Conservation (phyloP, 2,888 invertebrate genomes). For the Halocaridina rubra region DNA sequence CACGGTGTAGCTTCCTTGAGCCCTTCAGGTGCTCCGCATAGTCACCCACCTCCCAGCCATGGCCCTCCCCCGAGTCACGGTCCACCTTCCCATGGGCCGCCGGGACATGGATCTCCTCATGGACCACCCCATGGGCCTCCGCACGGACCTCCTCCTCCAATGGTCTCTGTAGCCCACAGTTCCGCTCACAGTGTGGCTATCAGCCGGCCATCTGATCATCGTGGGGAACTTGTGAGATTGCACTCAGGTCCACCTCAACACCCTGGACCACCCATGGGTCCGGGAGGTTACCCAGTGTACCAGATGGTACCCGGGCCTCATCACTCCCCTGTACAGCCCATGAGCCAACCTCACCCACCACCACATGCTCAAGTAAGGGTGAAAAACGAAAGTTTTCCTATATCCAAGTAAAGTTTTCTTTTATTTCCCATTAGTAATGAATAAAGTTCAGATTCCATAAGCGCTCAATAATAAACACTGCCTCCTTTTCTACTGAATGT, state of each 20-base stretch:
- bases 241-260: constrained; percentile 45
- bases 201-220: constrained; percentile 43
- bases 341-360: constrained; percentile 49
- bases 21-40: constrained; percentile 47
- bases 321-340: constrained; percentile 50
- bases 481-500: too few species aligned
- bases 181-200: constrained; percentile 52
- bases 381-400: not conserved
- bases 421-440: too few species aligned
- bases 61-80: constrained; percentile 26
- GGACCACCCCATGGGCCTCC: constrained; percentile 17
- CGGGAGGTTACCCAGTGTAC: constrained; percentile 63
- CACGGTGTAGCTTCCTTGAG: constrained; percentile 52
- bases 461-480: too few species aligned
- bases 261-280: constrained; percentile 66
- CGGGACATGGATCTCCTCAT: not conserved
- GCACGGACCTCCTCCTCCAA: constrained; percentile 28
- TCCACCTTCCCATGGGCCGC: constrained; percentile 34
- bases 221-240: constrained; percentile 45
- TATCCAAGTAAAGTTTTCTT: not conserved
- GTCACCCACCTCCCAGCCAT: constrained; percentile 38
- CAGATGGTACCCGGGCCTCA: constrained; percentile 64
- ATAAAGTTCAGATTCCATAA: too few species aligned
- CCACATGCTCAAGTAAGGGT: constrained; percentile 55
- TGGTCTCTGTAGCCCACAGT: constrained; percentile 50